A percentile compares a stretch with the other conserved stretches of the same genome.
Conservation (phyloP, 1,140 invertebrate species). For the Leptinotarsa lineolata region DNA sequence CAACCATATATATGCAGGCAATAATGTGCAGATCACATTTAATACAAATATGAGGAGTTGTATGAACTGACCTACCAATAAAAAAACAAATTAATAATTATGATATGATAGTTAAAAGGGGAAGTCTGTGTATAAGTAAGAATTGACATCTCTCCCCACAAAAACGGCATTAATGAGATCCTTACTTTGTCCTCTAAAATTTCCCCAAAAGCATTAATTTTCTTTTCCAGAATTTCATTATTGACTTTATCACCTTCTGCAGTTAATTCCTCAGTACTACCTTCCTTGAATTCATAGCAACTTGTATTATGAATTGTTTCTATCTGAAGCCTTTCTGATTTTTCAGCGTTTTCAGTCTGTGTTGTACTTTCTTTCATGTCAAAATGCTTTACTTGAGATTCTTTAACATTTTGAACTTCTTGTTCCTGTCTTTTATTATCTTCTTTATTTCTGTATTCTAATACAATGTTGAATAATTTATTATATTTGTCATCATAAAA, state of each 20-base stretch:
- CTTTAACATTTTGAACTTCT: slow-evolving; percentile 14
- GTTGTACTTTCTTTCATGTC: slow-evolving; percentile 34
- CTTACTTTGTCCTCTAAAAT: slow-evolving; percentile 14
- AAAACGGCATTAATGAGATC: too few relatives aligned
- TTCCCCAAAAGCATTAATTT: slow-evolving; percentile 16
- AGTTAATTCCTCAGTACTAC: neutral
- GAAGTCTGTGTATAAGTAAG: too few relatives aligned
- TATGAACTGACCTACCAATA: too few relatives aligned
- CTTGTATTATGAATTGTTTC: slow-evolving; percentile 9
- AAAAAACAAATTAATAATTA: too few relatives aligned
- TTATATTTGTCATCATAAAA: slow-evolving; percentile 51
- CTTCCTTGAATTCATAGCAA: too few relatives aligned
- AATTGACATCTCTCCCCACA: too few relatives aligned
- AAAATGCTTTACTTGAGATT: neutral
- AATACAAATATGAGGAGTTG: too few relatives aligned
- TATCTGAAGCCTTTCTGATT: slow-evolving; percentile 29
- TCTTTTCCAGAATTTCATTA: slow-evolving; percentile 19
- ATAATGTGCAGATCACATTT: too few relatives aligned
- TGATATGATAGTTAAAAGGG: too few relatives aligned
- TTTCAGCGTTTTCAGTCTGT: slow-evolving; percentile 37
- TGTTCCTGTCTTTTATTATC: neutral
- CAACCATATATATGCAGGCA: too few relatives aligned
- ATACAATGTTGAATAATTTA: slow-evolving; percentile 47
- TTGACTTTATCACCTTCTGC: neutral
- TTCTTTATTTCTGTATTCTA: slow-evolving; percentile 34